Base-by-base conservation (phyloP, 2,888 invertebrate genomes). In the Xiphydria camelus region DNA sequence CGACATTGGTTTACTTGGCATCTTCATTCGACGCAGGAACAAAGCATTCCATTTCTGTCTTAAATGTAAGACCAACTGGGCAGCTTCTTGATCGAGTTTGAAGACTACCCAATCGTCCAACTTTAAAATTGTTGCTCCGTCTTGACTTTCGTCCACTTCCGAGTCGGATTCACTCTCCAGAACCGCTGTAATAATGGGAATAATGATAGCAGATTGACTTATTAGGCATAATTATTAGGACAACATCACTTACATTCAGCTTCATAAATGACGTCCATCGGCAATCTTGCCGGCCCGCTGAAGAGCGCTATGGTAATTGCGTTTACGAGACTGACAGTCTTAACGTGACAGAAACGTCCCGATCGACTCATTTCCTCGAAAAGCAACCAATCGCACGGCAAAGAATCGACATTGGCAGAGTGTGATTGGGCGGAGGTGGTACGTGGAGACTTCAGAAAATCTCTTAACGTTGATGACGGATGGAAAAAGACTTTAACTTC, bases 331-430 rank as follows among this genome's bases (percentile, higher is more conserved):
- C 95, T 94, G 47, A 87, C 88, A 55, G 88, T 88, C 32, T 88
- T 83, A 1, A 91, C 83, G 65, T 87, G 84, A 48, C 89, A 87
- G 40, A 84, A 79, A 12, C 83, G 79, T 0, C 86, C 83, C 0
- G 83, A 79, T 32, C 88, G 83, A 0, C 86, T 86, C 75, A 94
- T 87, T 73, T 94, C 94, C 66, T 92, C 92, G 66, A 87, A 96
- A 7, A 91, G 80, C 10, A 94, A 76, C 94, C 94, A 96, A 62
- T 92, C 88, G 7, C 86, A 83, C 0, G 88, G 86, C 37, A 90
- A 68, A 29, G 67, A 64, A 32, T 74, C 68, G 1, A 81, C 75
- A 25, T 73, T 71, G 32, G 73, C 66, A 2, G 73, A 66, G 47
- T 77, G 76, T 4, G 69, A 55, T 53, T 73, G 69, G 1, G 70